A percentile compares a stretch with the other conserved stretches of the same genome.
Evolutionary conservation across 1,140 invertebrate species (phyloP).

Genomic region (Antheraea pernyi): DNA sequence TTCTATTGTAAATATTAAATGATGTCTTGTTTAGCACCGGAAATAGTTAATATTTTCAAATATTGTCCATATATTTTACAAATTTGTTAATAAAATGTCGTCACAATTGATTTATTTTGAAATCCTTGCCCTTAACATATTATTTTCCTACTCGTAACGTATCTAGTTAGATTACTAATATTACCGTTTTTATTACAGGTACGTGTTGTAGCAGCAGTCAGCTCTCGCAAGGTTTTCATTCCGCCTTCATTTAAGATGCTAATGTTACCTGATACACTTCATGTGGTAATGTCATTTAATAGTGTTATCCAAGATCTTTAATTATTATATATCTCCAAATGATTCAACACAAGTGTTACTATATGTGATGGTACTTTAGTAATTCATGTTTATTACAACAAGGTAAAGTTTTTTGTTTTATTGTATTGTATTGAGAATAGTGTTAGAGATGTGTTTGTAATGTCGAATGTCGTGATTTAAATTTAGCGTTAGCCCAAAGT

Average conservation of each 20-base stretch:
- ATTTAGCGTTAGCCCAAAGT: too few species aligned
- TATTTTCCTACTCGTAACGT: background rate
- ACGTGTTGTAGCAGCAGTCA: background rate
- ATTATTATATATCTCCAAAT: background rate
- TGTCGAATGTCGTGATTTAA: too few species aligned
- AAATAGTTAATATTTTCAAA: too few species aligned
- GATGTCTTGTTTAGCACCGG: too few species aligned
- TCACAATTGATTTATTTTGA: background rate
- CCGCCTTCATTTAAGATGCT: background rate
- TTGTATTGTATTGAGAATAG: background rate
- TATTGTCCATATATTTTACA: background rate
- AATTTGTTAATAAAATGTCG: background rate
- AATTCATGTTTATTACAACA: background rate
- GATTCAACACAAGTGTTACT: background rate
- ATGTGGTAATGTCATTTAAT: background rate
- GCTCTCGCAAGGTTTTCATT: background rate
- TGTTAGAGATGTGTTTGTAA: background rate
- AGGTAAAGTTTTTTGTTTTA: background rate
- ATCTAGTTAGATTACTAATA: constrained; percentile 12
- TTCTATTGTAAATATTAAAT: too few species aligned
- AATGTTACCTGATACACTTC: background rate
- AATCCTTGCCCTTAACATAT: background rate
- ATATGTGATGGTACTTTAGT: background rate
- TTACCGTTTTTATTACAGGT: constrained; percentile 9
- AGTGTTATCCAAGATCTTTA: background rate